Evolutionary conservation across 2,888 invertebrate species (phyloP), one percentile per base, ranked within the genome.

Genomic region (Clostera curtula): DNA sequence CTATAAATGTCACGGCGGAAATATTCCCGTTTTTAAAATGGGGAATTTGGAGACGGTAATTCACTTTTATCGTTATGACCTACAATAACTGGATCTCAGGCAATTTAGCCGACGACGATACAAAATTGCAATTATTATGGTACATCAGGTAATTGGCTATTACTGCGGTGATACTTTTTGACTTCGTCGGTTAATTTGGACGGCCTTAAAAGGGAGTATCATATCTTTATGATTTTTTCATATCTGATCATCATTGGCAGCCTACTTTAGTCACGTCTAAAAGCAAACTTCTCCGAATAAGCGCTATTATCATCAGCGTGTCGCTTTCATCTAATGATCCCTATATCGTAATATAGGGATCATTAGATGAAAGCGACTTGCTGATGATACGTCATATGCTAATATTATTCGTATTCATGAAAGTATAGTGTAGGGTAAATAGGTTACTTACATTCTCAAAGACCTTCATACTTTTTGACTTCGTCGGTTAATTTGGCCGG

Each of bases 11-110:
- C 16, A 7, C 12, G 19, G 21, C 23, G 12, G 24, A 31, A 23
- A n/a, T 20, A 23, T 25, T 9, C 15, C 5, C 36, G 10, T 31
- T 35, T 47, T 35, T 29, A 23, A 27, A 36, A 27, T 36, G 41
- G 39, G 40, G 34, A 40, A 50, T 51, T 51, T 51, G 39, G 46
- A 51, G 45, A 35, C 39, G 35, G 34, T 48, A 57, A 57, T 61
- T 59, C 50, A 53, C 47, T 61, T 60, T 59, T 61, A 61, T 61
- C 45, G 53, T 55, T 56, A 54, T 56, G 48, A 46, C 51, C 45
- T 49, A 57, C 52, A 51, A 53, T 59, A 58, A 58, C 45, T 43
- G 53, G 52, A 52, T 55, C 57, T 56, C 43, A 50, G 42, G 50
- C 44, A 51, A 52, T 56, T 54, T 53, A 42, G 40, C 35, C 44